These are phyloP conservation scores for Platynereis dumerilii DNA, from an alignment of 2,888 invertebrate species.

Conservation along the genomic window DNA sequence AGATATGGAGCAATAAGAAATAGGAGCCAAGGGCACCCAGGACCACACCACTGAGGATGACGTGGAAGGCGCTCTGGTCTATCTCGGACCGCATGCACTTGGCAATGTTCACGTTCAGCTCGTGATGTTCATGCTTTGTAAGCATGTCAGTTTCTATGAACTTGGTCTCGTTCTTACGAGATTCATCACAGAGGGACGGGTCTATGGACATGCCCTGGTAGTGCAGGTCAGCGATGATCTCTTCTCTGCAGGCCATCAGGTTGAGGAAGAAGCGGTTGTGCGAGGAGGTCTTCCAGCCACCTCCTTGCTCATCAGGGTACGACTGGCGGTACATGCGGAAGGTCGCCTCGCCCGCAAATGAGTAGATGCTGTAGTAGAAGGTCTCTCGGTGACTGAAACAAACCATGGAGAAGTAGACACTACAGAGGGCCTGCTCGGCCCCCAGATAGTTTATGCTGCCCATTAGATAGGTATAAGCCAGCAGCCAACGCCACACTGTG, in stretches of 20 bases:
- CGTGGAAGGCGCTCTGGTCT: slow-evolving; percentile 23
- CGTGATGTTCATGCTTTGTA: slow-evolving; percentile 29
- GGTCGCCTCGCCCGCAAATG: slow-evolving; percentile 39
- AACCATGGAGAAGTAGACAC: slow-evolving; percentile 38
- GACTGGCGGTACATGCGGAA: slow-evolving; percentile 39
- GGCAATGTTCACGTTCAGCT: slow-evolving; percentile 19
- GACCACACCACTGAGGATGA: slow-evolving; percentile 30
- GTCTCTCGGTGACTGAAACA: slow-evolving; percentile 41
- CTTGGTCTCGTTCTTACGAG: no score
- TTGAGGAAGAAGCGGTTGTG: no score
- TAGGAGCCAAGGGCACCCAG: slow-evolving; percentile 28
- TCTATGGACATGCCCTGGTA: slow-evolving; percentile 34
- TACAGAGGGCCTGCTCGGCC: slow-evolving; percentile 40
- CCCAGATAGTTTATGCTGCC: slow-evolving; percentile 38
- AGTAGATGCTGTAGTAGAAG: slow-evolving; percentile 40
- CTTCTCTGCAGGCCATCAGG: slow-evolving; percentile 33
- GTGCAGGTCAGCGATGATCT: no score
- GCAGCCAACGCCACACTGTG: slow-evolving; percentile 29
- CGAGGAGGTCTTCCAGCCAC: no score
- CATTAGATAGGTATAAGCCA: slow-evolving; percentile 38
- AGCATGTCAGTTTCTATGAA: no score
- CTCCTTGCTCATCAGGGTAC: slow-evolving; percentile 29
- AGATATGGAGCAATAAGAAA: no score
- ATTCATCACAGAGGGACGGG: slow-evolving; percentile 37
- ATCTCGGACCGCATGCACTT: slow-evolving; percentile 22